These are phyloP conservation scores for Leptobrachium ailaonicum DNA, from an alignment of 2,113 vertebrate genomes.

Conservation along the genomic window DNA sequence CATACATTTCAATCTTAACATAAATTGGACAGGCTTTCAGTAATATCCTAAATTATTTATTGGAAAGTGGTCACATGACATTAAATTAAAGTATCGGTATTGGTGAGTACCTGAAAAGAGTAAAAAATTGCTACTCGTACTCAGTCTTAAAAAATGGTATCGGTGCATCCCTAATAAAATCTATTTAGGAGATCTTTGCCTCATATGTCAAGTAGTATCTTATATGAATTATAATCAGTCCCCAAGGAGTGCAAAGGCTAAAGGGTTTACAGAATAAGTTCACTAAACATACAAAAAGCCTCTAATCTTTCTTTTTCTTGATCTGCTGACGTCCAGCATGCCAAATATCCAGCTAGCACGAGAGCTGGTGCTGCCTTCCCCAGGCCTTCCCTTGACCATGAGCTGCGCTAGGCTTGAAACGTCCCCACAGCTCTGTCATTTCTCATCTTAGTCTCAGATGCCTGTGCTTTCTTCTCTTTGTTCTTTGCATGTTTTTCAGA, in stretches of 20 bases:
- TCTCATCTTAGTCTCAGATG: conserved; percentile 44
- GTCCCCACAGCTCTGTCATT: conserved; percentile 49
- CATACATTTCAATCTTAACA: too few species aligned
- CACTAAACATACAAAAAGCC: neutral
- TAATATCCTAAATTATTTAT: too few species aligned
- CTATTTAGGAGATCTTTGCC: neutral
- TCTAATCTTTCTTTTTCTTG: conserved; percentile 6
- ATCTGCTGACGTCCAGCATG: neutral
- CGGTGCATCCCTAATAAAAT: too few species aligned
- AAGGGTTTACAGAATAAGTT: conserved; percentile 5
- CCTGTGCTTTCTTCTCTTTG: conserved; percentile 20
- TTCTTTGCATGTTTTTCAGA: conserved; percentile 30
- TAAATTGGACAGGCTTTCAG: too few species aligned
- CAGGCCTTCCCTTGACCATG: conserved; percentile 26
- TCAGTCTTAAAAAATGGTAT: too few species aligned
- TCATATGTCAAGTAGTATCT: neutral
- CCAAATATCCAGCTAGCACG: conserved; percentile 10
- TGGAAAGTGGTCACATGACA: too few species aligned
- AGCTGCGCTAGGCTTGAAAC: conserved; percentile 21
- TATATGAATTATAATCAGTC: neutral
- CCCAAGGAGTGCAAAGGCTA: neutral
- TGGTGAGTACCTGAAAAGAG: too few species aligned
- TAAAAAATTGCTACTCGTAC: neutral
- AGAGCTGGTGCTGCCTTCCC: conserved; percentile 20
- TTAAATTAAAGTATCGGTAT: too few species aligned